These are phyloP conservation scores for Coregonus ussuriensis DNA, from an alignment of 2,797 vertebrate genomes.

Conservation along the genomic window DNA sequence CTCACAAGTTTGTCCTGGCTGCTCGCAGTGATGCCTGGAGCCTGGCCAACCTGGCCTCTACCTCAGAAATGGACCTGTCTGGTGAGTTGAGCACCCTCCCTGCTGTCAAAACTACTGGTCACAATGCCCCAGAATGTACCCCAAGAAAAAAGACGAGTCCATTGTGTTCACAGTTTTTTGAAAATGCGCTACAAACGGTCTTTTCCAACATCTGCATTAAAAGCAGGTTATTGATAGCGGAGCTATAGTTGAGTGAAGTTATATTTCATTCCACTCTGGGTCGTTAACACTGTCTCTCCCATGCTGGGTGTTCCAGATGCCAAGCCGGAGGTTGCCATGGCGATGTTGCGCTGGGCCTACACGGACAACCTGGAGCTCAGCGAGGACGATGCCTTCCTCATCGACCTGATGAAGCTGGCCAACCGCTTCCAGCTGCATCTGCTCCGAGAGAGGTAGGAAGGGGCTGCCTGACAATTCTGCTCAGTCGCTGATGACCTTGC, in stretches of 20 bases:
- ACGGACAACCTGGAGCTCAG: slow-evolving; percentile 91
- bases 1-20: slow-evolving; percentile 97
- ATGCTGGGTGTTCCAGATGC: slow-evolving; percentile 76
- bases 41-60: slow-evolving; percentile 85
- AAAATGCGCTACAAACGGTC: neutral
- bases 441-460: slow-evolving; percentile 89
- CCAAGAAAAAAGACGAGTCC: neutral
- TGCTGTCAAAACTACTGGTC: neutral
- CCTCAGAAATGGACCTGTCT: slow-evolving; percentile 90
- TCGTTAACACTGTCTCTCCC: neutral
- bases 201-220: neutral
- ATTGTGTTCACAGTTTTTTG: neutral
- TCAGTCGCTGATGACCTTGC: too few species aligned
- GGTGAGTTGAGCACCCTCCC: slow-evolving; percentile 74
- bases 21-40: slow-evolving; percentile 95
- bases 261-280: neutral
- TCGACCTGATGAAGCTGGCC: slow-evolving; percentile 95
- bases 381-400: slow-evolving; percentile 92
- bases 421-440: slow-evolving; percentile 96
- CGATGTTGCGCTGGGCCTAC: slow-evolving; percentile 96
- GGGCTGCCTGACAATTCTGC: slow-evolving; percentile 26
- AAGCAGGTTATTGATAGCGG: neutral
- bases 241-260: neutral
- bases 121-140: neutral
- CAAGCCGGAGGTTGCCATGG: slow-evolving; percentile 92